Evolutionary conservation across 2,797 vertebrate genomes (phyloP).

Genomic region (Vespertilio murinus): DNA sequence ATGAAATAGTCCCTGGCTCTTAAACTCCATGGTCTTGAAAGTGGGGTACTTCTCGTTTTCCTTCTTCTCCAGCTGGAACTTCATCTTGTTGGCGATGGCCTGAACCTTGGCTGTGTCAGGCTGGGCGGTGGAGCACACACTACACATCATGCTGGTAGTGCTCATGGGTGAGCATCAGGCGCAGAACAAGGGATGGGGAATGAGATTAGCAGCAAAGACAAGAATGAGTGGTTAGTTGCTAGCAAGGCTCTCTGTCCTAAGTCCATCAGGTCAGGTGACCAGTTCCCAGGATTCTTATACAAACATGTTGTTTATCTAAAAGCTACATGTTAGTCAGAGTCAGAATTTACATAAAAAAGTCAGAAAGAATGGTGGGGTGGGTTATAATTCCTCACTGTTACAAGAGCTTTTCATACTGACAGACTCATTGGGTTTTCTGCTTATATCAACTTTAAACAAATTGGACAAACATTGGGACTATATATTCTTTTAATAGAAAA

Average conservation of each 20-base stretch:
- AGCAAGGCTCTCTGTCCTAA: too few species aligned
- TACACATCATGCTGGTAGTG: conserved; percentile 69
- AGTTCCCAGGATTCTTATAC: neutral
- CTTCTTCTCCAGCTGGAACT: conserved; percentile 57
- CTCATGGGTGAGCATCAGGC: accelerated
- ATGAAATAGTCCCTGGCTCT: conserved; percentile 72
- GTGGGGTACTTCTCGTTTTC: conserved; percentile 42
- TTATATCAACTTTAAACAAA: neutral
- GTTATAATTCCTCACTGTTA: neutral
- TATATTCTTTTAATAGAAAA: neutral
- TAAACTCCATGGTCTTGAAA: conserved; percentile 61
- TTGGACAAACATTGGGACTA: neutral
- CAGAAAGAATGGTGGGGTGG: neutral
- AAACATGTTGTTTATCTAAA: neutral
- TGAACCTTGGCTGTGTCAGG: conserved; percentile 77
- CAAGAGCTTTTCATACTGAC: neutral
- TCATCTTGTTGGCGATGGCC: conserved; percentile 72
- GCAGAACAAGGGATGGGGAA: accelerated
- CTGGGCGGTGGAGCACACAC: neutral
- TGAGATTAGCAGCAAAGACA: too few species aligned
- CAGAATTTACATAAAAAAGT: neutral
- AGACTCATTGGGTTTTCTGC: neutral
- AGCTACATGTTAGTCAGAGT: neutral
- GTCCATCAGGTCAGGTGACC: neutral
- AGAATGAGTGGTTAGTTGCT: accelerated